A percentile compares a stretch with the other conserved stretches of the same genome.
Conservation (phyloP, 2,113 vertebrate species). For the Etheostoma spectabile region DNA sequence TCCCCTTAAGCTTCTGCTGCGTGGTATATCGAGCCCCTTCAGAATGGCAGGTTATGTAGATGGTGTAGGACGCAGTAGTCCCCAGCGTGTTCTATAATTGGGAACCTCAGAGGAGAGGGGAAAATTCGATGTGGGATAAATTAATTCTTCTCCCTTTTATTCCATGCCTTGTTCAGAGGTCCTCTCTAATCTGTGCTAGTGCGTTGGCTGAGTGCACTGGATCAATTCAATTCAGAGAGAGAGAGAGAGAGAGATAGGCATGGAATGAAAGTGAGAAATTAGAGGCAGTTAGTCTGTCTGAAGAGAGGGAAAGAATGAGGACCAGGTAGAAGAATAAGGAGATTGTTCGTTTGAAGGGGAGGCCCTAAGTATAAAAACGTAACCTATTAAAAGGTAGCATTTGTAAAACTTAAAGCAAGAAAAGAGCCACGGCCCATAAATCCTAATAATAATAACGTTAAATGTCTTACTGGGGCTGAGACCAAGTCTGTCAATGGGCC, state of each 20-base stretch:
- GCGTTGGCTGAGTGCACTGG: conserved; percentile 56
- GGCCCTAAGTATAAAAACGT: conserved; percentile 4
- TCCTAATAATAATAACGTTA: neutral
- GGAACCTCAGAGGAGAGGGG: conserved; percentile 64
- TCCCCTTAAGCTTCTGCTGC: conserved; percentile 13
- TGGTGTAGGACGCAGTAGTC: conserved; percentile 41
- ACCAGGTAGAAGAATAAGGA: neutral
- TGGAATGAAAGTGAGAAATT: conserved; percentile 8
- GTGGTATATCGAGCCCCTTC: conserved; percentile 23
- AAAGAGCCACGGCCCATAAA: neutral
- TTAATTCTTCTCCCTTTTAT: conserved; percentile 72
- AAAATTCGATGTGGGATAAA: conserved; percentile 70
- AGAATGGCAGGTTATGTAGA: conserved; percentile 43
- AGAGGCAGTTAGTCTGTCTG: neutral
- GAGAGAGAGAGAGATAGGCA: conserved; percentile 7
- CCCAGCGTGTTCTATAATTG: conserved; percentile 69
- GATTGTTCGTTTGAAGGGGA: neutral
- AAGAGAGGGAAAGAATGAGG: neutral
- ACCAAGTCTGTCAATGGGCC: neutral
- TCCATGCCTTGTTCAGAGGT: conserved; percentile 60
- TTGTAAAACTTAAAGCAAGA: neutral
- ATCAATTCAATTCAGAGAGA: conserved; percentile 70
- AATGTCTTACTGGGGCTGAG: conserved; percentile 20
- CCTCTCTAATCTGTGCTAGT: conserved; percentile 78
- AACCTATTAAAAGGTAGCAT: conserved; percentile 23